These are phyloP conservation scores for Aphidius colemani DNA, from an alignment of 2,888 invertebrate species.

Conservation along the genomic window DNA sequence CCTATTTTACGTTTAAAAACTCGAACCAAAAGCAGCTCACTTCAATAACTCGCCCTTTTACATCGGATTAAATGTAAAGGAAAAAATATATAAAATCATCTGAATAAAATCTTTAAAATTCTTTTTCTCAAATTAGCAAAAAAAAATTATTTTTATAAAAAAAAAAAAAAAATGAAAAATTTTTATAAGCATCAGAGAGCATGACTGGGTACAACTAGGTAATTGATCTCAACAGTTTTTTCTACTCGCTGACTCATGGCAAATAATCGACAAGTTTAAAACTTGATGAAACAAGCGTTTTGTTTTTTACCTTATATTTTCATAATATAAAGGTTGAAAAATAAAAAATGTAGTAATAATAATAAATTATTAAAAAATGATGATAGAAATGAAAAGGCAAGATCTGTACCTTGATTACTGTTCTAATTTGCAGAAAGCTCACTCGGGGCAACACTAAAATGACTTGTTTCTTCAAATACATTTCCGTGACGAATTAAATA, in stretches of 20 bases:
- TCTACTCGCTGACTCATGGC: conserved; percentile 9
- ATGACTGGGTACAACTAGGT: conserved; percentile 16
- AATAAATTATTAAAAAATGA: no score
- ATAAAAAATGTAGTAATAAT: no score
- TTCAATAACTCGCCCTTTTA: no score
- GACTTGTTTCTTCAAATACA: no score
- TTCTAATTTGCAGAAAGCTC: no score
- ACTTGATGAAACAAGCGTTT: conserved; percentile 3
- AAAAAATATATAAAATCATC: not conserved
- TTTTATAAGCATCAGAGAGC: conserved; percentile 8
- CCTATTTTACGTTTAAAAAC: not conserved
- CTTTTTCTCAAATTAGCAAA: not conserved
- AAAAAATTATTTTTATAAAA: not conserved
- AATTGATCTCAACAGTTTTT: conserved; percentile 21
- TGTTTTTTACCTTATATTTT: no score
- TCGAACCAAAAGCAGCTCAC: not conserved
- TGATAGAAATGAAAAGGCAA: no score
- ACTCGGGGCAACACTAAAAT: no score
- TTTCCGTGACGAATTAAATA: no score
- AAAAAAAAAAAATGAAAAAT: conserved; percentile 14
- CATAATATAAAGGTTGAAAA: no score
- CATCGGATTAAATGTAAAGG: not conserved
- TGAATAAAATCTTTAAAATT: not conserved
- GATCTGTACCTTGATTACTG: no score
- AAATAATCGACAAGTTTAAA: conserved; percentile 12